Evolutionary conservation across 92 coral and sea anemone species (phyloP), one percentile per base, ranked within the genome.

Genomic region (Heliopora coerulea): DNA sequence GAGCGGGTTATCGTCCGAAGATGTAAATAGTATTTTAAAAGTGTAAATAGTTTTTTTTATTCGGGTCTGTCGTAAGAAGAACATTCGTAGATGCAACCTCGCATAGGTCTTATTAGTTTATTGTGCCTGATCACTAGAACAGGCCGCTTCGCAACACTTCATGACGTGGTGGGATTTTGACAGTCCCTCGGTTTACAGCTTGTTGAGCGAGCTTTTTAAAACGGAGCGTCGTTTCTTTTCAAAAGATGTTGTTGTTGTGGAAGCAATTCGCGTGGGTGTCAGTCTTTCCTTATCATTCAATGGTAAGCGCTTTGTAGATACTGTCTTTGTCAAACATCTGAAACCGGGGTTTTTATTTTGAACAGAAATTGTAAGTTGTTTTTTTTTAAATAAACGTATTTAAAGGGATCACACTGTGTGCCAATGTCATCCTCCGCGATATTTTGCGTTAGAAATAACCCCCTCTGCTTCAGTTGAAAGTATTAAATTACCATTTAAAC

Each of bases 321-420:
- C n/a, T 8, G 17, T 15, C 52, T 46, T 46, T 46, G 52, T 46
- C n/a, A 46, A 15, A 15, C 52, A 46, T 44, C 26, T 27, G 18
- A 67, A 67, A 67, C 74, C 33, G 72, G 72, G 72, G 72, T 24
- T 39, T 66, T 67, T 44, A 67, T 67, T 67, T 23, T 67, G 37
- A 48, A 58, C 54, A 20, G 24, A 67, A 67, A 67, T 67, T 37
- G 74, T 67, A 42, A 46, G 27, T 44, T 46, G 7, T 15, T 15
- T 46, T 46, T 15, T 15, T 6, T 6, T 2, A 8, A 46, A 15
- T 46, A 46, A 46, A 46, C 14, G 14, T 46, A 46, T 46, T 46
- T 46, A 15, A 46, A 46, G 6, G 42, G 11, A 11, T 10, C 10
- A 46, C 15, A 46, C 52, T n/a, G n/a, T 6, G 52, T 46, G n/a